Conservation (phyloP, 2,888 invertebrate genomes). For the Ennomos fuscantarius region DNA sequence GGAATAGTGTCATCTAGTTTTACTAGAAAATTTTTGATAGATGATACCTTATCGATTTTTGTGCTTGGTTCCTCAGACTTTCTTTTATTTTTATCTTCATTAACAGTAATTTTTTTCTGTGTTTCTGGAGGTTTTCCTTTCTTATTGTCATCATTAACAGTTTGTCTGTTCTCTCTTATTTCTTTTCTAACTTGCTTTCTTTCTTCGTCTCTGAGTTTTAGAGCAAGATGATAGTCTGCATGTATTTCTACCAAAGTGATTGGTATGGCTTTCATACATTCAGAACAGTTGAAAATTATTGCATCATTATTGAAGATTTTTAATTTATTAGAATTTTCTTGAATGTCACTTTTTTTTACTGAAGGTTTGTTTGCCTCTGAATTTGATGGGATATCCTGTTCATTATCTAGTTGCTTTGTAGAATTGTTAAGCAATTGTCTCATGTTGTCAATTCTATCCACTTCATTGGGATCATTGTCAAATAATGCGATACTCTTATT, state of each 20-base stretch:
- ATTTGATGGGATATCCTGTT: constrained; percentile 21
- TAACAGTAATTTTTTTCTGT: constrained; percentile 36
- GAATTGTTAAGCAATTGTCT: constrained; percentile 63
- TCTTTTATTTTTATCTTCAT: constrained; percentile 41
- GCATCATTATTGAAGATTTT: constrained; percentile 12
- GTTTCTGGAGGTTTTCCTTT: constrained; percentile 16
- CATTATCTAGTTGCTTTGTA: constrained; percentile 37
- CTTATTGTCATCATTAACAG: constrained; percentile 23
- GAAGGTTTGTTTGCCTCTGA: constrained; percentile 9
- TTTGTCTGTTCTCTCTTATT: constrained; percentile 46
- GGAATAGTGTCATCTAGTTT: constrained; percentile 68
- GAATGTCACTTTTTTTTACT: constrained; percentile 16
- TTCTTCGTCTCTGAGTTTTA: constrained; percentile 86
- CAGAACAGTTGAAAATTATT: constrained; percentile 80
- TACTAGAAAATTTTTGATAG: constrained; percentile 74
- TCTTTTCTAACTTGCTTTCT: constrained; percentile 61
- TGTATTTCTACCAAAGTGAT: constrained; percentile 87
- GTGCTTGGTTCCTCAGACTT: constrained; percentile 39
- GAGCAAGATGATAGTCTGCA: constrained; percentile 90
- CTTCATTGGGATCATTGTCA: constrained; percentile 67
- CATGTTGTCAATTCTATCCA: constrained; percentile 63
- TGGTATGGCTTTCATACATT: constrained; percentile 87
- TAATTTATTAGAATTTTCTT: constrained; percentile 7
- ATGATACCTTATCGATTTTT: constrained; percentile 56
- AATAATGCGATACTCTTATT: constrained; percentile 77